Evolutionary conservation across 2,888 invertebrate genomes (phyloP), one percentile per base, ranked within the genome.

Genomic region (Lepidocyrtinus sp.): DNA sequence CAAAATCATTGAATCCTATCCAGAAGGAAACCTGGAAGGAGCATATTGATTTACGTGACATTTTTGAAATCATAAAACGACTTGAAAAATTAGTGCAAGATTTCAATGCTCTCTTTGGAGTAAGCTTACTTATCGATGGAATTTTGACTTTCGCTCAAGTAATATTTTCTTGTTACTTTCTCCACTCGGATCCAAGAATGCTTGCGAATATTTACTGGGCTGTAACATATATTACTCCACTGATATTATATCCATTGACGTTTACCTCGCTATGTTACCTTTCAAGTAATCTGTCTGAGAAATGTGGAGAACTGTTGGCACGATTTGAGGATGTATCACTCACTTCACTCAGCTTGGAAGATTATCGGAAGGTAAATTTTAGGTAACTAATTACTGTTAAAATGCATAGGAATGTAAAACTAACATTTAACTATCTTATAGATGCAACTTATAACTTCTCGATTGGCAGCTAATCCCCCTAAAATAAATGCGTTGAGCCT

Each of bases 101-200:
- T 2, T 70, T 70, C n/a, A 70, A 70, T 45, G 0, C 5, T 5
- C 7, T 70, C 12, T 70, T 70, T 70, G 70, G 59, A 0, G 61
- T 62, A 1, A 62, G 36, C 2, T 55, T 70, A 55, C 12, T 70
- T 9, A 0, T 24, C 17, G 70, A 69, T 19, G 69, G 50, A 9
- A 12, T 69, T 25, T 19, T 69, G 5, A 25, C 70, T 15, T 61
- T 61, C n/a, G 27, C 17, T 36, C 70, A 70, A 27, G 61, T 61
- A 0, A 70, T 61, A 36, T 70, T 70, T 17, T 70, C 70, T 3
- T 17, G 12, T 19, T 70, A 70, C 24, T 70, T 46, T 22, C 36
- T 70, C 9, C 27, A 70, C 19, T 17, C 62, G 7, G 70, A 70
- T 36, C 70, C 70, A 22, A 61, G 70, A 61, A 70, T 70, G 61